Evolutionary conservation across 2,113 vertebrate species (phyloP), one percentile per base, ranked within the genome.

Genomic region (Sphaerodactylus townsendi): DNA sequence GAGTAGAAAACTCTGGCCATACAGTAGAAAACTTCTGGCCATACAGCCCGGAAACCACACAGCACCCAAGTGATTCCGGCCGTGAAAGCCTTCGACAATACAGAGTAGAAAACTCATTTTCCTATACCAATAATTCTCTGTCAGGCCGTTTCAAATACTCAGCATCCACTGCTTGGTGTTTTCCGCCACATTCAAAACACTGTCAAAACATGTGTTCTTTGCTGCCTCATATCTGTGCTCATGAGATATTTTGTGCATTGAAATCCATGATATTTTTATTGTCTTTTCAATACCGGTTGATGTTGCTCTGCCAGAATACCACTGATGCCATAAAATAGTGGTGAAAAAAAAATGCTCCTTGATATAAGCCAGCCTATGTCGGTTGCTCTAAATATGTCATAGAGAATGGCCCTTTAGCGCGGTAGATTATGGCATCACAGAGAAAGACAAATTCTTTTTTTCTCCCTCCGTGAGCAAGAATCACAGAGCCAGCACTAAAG

Each of bases 381-480:
- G 83, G 85, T 84, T 85, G 79, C 76, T 83, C 79, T 94, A 91
- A 93, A 89, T 88, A 90, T 81, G 92, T 94, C 88, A 93, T 69
- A 92, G 91, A 68, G 35, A 92, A 86, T 66, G 83, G 73, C 91
- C 69, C 77, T 92, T 90, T 90, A 90, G 73, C 83, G 90, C 59
- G 0, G 39, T 44, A 88, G 86, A 86, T 82, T 62, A 1, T 46
- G 0, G 59, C 59, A 86, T 37, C 59, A 41, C 65, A 64, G 71
- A 82, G 91, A 91, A 88, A 92, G 79, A 62, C 33, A 30, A 21
- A 50, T 87, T 89, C 83, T 82, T 86, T 83, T 9, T 48, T 23
- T 19, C n/a, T n/a, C 48, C 46, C 71, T 33, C 83, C 87, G 84
- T 50, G 75, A 88, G 73, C 72, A 88, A 89, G 86, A 90, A 84